Conservation (phyloP, 2,888 invertebrate genomes). For the Papilio demoleus region DNA sequence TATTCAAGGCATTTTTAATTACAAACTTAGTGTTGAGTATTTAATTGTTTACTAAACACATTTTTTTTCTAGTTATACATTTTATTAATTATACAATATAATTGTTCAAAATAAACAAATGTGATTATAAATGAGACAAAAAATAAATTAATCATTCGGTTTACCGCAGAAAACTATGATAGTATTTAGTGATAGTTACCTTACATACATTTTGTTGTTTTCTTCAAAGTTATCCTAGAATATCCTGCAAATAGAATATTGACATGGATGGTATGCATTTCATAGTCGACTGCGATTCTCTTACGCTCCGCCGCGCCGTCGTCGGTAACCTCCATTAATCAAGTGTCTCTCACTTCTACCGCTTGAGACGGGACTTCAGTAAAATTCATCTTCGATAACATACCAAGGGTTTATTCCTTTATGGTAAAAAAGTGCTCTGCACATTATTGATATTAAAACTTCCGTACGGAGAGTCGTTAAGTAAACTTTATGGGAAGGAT, state of each 20-base stretch:
- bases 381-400: conserved; percentile 14
- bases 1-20: no score
- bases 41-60: no score
- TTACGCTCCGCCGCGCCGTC: conserved; percentile 68
- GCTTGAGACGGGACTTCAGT: conserved; percentile 28
- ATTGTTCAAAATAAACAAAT: no score
- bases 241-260: conserved; percentile 3
- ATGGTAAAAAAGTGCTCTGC: no score
- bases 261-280: conserved; percentile 60
- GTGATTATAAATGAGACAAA: no score
- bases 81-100: no score
- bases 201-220: background rate
- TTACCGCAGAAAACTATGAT: background rate
- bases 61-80: no score
- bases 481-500: background rate
- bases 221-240: background rate
- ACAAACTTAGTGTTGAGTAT: no score
- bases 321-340: conserved; percentile 63
- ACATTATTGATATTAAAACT: background rate
- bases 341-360: conserved; percentile 38
- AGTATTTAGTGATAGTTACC: background rate
- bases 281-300: conserved; percentile 70
- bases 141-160: no score
- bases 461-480: background rate
- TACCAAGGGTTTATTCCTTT: background rate